phyloP scores from a whole-genome alignment of 2,797 vertebrate genomes.

The Arnoldichthys spilopterus region DNA sequence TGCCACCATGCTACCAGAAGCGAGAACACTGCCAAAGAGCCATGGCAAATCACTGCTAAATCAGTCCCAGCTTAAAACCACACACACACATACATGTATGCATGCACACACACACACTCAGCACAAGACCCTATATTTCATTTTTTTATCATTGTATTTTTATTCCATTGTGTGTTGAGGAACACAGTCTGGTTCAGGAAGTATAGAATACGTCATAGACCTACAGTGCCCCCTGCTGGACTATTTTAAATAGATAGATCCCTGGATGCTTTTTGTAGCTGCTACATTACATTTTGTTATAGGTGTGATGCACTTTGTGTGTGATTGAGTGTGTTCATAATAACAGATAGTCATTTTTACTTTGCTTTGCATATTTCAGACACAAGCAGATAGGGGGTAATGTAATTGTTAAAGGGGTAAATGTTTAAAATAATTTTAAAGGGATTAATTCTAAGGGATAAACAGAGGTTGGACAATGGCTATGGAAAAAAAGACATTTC shows the following conservation, averaged over 20 bases:
- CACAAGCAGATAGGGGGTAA: no score
- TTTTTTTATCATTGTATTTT: conserved; percentile 8
- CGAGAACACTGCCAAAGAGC: conserved; percentile 30
- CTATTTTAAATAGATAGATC: background rate
- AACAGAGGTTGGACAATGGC: no score
- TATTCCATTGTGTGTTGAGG: conserved; percentile 5
- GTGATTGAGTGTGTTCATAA: no score
- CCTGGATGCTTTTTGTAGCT: no score
- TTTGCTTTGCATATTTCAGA: no score
- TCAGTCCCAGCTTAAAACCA: conserved; percentile 24
- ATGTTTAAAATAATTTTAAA: no score
- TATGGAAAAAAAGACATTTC: no score
- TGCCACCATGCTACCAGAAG: conserved; percentile 58
- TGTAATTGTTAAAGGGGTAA: no score
- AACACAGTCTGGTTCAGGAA: background rate
- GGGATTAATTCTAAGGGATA: no score
- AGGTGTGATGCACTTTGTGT: no score
- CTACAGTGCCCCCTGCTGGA: conserved; percentile 37
- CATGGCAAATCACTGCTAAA: conserved; percentile 34
- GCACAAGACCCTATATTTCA: background rate
- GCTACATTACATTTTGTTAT: no score
- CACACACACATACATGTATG: conserved; percentile 20
- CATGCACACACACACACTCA: conserved; percentile 25
- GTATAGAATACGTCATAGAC: background rate
- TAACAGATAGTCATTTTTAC: no score